phyloP scores from a whole-genome alignment of 2,888 invertebrate species.

The Disparrhopalites patrizii region DNA sequence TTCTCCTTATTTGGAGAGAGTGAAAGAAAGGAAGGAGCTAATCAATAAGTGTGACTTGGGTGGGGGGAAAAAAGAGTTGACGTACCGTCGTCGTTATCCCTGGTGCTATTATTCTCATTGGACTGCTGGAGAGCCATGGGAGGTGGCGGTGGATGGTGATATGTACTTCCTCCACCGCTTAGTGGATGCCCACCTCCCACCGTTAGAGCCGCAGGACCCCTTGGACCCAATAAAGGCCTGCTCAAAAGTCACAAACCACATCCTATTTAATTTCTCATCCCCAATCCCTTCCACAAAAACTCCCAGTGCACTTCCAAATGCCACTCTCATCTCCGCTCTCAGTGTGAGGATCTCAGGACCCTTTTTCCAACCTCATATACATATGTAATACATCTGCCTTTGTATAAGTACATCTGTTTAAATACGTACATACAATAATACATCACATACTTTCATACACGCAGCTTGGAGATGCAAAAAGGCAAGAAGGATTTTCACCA shows the following conservation, averaged over 20 bases:
- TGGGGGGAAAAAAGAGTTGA: slow-evolving; percentile 17
- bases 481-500: too few relatives aligned
- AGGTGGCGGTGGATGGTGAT: slow-evolving; percentile 43
- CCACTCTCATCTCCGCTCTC: too few relatives aligned
- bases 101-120: slow-evolving; percentile 44
- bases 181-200: slow-evolving; percentile 35
- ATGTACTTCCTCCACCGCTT: slow-evolving; percentile 39
- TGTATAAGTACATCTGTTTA: too few relatives aligned
- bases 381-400: too few relatives aligned
- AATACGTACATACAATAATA: too few relatives aligned
- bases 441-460: too few relatives aligned
- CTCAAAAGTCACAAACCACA: slow-evolving; percentile 16
- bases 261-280: neutral
- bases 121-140: slow-evolving; percentile 43
- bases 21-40: neutral
- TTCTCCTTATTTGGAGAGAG: too few relatives aligned
- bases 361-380: too few relatives aligned
- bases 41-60: slow-evolving; percentile 15
- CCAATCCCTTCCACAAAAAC: neutral
- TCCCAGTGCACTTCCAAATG: too few relatives aligned
- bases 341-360: too few relatives aligned
- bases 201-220: slow-evolving; percentile 37
- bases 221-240: slow-evolving; percentile 47
- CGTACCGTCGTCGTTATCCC: slow-evolving; percentile 47
- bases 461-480: too few relatives aligned